These are phyloP conservation scores for Oscheius sp. DNA, from an alignment of 2,888 invertebrate species.

Conservation along the genomic window DNA sequence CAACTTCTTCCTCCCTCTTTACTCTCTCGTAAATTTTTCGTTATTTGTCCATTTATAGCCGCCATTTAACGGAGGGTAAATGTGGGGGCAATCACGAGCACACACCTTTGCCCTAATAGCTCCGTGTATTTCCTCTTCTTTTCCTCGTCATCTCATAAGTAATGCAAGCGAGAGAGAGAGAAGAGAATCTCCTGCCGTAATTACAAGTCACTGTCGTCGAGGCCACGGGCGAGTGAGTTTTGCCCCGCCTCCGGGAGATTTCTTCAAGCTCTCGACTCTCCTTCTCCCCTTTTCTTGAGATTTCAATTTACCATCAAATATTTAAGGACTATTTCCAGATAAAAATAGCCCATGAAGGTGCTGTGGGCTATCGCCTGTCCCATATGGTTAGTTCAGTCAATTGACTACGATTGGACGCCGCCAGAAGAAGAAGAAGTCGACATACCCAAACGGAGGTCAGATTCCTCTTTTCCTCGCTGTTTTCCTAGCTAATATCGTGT, in stretches of 20 bases:
- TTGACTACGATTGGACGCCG: conserved; percentile 30
- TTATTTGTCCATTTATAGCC: too few species aligned
- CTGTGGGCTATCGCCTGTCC: not conserved
- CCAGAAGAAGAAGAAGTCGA: conserved; percentile 17
- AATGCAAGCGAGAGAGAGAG: conserved; percentile 6
- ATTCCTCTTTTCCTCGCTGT: not conserved
- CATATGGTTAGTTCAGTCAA: not conserved
- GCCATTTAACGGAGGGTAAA: too few species aligned
- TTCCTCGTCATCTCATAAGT: conserved; percentile 22
- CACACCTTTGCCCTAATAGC: too few species aligned
- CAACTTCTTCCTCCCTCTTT: too few species aligned
- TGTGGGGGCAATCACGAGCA: too few species aligned
- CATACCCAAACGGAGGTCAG: conserved; percentile 19
- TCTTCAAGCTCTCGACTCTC: not conserved
- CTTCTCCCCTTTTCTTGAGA: conserved; percentile 8
- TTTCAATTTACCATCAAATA: too few species aligned
- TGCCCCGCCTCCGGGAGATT: conserved; percentile 10
- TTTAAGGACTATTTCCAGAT: not conserved
- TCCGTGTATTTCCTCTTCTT: too few species aligned
- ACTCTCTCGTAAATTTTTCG: too few species aligned
- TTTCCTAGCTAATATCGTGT: not conserved
- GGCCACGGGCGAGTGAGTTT: not conserved
- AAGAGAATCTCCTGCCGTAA: conserved; percentile 19
- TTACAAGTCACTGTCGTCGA: conserved; percentile 20
- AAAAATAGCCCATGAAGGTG: too few species aligned